Percentiles rank a stretch among this genome's conserved stretches.
Conservation (phyloP, 2,113 vertebrate genomes). For the Phrynosoma blainvillii region DNA sequence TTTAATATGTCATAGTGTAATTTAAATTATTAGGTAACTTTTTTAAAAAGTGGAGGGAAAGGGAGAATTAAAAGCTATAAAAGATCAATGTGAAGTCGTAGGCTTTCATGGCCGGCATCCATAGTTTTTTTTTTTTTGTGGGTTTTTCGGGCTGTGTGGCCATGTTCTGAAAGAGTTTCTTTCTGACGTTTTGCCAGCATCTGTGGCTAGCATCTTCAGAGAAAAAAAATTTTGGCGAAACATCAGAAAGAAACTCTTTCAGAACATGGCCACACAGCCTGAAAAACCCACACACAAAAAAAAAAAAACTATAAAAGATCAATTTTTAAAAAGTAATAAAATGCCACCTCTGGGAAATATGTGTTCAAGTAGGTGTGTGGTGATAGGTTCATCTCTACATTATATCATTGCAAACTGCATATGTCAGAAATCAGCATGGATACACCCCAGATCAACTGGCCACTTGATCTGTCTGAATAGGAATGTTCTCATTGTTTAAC, state of each 20-base stretch:
- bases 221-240: no score
- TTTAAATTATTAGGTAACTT: no score
- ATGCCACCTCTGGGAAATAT: background rate
- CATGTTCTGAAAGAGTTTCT: no score
- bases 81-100: no score
- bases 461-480: background rate
- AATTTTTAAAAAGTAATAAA: background rate
- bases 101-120: no score
- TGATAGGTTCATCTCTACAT: background rate
- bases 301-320: background rate
- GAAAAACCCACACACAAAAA: no score
- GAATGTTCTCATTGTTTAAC: background rate
- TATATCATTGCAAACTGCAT: background rate
- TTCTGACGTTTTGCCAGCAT: no score
- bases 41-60: background rate
- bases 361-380: background rate
- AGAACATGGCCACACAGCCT: no score
- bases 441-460: background rate
- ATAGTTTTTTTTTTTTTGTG: no score
- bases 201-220: no score
- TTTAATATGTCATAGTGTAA: background rate
- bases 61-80: background rate
- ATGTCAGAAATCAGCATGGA: background rate
- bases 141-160: no score
- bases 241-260: no score